phyloP scores from a whole-genome alignment of 35 echinoderm and acorn worm species.

The Nesometra sesokonis region DNA sequence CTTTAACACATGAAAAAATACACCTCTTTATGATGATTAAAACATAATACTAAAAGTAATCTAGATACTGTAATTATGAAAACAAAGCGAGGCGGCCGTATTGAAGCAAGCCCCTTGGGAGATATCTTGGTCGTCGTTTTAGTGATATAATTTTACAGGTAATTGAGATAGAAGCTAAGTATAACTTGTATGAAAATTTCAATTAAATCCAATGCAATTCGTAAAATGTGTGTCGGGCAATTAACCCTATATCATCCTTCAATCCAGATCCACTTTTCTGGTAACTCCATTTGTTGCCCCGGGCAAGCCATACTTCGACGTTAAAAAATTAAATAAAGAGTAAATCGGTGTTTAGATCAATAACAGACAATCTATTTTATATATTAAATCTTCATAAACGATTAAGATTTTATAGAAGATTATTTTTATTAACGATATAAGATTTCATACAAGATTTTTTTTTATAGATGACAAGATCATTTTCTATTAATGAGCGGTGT shows the following conservation, averaged over 20 bases:
- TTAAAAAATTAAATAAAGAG: background rate
- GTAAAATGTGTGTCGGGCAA: background rate
- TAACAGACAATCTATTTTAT: background rate
- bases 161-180: background rate
- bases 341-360: background rate
- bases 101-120: background rate
- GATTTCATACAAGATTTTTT: background rate
- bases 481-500: too few species aligned
- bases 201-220: background rate
- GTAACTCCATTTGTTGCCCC: background rate
- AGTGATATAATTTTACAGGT: background rate
- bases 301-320: background rate
- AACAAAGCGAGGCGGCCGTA: background rate
- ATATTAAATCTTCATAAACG: background rate
- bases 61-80: background rate
- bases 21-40: background rate
- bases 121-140: background rate
- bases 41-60: background rate
- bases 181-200: background rate
- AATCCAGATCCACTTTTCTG: background rate
- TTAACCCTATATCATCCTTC: background rate
- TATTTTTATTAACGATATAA: background rate
- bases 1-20: background rate
- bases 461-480: too few species aligned
- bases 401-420: background rate